Base-by-base conservation (phyloP, 2,888 invertebrate species). In the Cephus spinipes region DNA sequence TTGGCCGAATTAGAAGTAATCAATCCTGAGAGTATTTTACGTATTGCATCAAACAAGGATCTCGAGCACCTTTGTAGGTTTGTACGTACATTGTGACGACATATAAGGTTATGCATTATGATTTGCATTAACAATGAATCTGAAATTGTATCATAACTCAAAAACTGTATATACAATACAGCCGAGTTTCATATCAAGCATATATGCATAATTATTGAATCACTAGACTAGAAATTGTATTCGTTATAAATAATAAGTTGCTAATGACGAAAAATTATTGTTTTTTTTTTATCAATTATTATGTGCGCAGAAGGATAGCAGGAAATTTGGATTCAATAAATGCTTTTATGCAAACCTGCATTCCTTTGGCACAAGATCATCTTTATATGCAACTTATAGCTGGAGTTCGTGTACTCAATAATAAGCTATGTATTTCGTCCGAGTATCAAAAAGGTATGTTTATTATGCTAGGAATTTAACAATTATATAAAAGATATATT, bases 21-120 rank as follows among this genome's bases (percentile, higher is more conserved):
- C 30, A 93, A 92, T 88, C 94, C 94, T 0, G 94, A 94, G 86
- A 92, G 92, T 69, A 92, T 94, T 78, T 87, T 94, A 1, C 87
- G 92, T 79, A 84, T 93, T 55, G 86, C 93, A 34, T 90, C 93
- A 0, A 85, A 90, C 68, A 89, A 92, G 11, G 89, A 92, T 69
- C 75, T 93, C 68, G 79, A 91, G 82, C 33, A 85, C 84, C 83
- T 91, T 71, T 92, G 92, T 89, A 88, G 87, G 91, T 91, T 79
- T 73, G 81, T 82, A 78, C 69, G 34, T 75, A 77, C 68, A 73
- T 73, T 55, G 23, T 55, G 9, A 1, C 23, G 9, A 23, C 55
- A 23, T 55, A 55, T 55, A 55, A 23, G 55, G 2, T 55, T 55
- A 55, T 55, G 55, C 55, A 23, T 55, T 23, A 55, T 23, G 55